Conservation (phyloP, 2,113 vertebrate genomes). For the Picathartes gymnocephalus region DNA sequence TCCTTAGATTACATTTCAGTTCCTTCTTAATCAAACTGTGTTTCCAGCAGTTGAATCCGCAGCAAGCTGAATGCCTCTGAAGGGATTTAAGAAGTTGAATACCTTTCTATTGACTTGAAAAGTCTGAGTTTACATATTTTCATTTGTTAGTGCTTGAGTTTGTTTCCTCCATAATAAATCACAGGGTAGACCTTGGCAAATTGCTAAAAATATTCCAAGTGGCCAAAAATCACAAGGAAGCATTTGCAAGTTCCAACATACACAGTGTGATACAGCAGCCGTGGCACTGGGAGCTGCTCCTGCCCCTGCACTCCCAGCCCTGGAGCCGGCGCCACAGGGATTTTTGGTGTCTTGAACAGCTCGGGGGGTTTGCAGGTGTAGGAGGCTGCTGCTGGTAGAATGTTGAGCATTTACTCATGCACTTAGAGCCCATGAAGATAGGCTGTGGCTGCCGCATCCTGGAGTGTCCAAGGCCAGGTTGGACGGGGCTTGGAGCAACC, state of each 20-base stretch:
- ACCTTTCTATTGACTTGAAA: constrained; percentile 54
- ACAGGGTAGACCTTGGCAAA: constrained; percentile 57
- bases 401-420: accelerated
- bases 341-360: not conserved
- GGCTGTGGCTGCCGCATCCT: not conserved
- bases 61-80: not conserved
- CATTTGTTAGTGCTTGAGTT: constrained; percentile 65
- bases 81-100: not conserved
- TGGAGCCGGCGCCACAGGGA: not conserved
- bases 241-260: not conserved
- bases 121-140: constrained; percentile 60
- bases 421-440: accelerated
- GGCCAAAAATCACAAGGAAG: constrained; percentile 59
- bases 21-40: not conserved
- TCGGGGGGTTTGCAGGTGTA: not conserved
- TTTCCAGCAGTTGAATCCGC: not conserved
- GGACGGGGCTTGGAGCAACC: not conserved
- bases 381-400: not conserved
- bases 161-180: constrained; percentile 67
- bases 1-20: not conserved
- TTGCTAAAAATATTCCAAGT: constrained; percentile 50
- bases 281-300: not conserved
- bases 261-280: not conserved
- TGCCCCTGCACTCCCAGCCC: not conserved
- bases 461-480: not conserved